Evolutionary conservation across 2,113 vertebrate genomes (phyloP).

Genomic region (Serinus canaria): DNA sequence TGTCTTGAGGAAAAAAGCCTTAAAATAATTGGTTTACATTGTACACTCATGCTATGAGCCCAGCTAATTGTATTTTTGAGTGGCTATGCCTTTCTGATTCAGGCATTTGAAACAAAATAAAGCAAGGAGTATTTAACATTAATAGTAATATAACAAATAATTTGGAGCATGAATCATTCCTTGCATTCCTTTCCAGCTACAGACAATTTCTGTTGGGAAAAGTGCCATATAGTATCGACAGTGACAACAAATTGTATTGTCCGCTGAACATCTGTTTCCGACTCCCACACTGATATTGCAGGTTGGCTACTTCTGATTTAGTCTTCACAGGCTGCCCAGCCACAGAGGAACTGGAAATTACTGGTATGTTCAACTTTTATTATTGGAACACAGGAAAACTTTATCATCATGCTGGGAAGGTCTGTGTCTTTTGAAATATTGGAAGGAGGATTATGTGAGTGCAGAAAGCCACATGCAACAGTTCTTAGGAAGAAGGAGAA

Average conservation of each 20-base stretch:
- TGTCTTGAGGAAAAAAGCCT: neutral
- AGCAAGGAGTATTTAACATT: neutral
- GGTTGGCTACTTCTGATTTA: constrained; percentile 54
- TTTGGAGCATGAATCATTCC: constrained; percentile 74
- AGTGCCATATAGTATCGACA: constrained; percentile 74
- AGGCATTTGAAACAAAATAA: constrained; percentile 51
- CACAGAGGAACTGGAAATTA: constrained; percentile 80
- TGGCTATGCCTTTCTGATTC: neutral
- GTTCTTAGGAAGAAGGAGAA: constrained; percentile 21
- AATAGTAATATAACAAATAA: constrained; percentile 8
- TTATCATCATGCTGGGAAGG: constrained; percentile 78
- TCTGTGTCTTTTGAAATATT: constrained; percentile 76
- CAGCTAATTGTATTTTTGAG: neutral
- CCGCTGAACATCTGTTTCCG: constrained; percentile 85
- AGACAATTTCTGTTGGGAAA: constrained; percentile 78
- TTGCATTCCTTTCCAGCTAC: constrained; percentile 75
- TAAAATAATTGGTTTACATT: neutral
- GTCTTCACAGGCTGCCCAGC: constrained; percentile 66
- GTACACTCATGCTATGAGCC: neutral
- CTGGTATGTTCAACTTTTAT: constrained; percentile 72
- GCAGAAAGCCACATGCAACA: constrained; percentile 18
- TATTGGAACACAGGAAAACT: constrained; percentile 83
- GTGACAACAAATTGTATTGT: constrained; percentile 82
- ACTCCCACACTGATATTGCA: constrained; percentile 75
- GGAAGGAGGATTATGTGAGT: constrained; percentile 56